phyloP scores from a whole-genome alignment of 1,140 invertebrate genomes.

The Gonioctena quinquepunctata region DNA sequence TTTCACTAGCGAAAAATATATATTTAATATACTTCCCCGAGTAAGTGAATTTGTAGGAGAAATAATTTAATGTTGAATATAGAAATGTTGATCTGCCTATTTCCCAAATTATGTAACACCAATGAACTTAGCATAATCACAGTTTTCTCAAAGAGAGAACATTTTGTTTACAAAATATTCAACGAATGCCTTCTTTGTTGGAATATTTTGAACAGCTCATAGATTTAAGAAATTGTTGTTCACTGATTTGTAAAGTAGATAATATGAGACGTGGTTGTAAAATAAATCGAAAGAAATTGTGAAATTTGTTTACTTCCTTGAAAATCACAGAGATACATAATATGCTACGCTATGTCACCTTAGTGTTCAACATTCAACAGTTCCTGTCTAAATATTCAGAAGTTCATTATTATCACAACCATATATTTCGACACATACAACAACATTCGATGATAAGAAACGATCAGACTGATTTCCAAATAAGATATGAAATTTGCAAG shows the following conservation, averaged over 20 bases:
- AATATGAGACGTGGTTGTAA: background rate
- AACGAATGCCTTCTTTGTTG: slow-evolving; percentile 15
- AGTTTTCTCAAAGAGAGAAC: too few relatives aligned
- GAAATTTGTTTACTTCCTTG: slow-evolving; percentile 11
- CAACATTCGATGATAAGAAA: background rate
- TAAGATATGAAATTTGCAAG: too few relatives aligned
- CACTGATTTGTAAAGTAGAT: background rate
- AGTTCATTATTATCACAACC: slow-evolving; percentile 13
- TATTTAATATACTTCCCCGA: too few relatives aligned
- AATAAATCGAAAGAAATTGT: background rate
- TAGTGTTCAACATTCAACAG: slow-evolving; percentile 14
- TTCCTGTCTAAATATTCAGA: slow-evolving; percentile 3
- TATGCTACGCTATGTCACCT: background rate
- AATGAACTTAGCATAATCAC: too few relatives aligned
- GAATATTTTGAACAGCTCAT: slow-evolving; percentile 7
- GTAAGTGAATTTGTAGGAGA: too few relatives aligned
- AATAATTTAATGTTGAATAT: too few relatives aligned
- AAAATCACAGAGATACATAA: slow-evolving; percentile 16
- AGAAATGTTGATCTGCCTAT: too few relatives aligned
- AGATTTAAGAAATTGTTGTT: background rate
- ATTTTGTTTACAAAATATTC: background rate
- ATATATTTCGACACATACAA: background rate
- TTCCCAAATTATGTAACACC: too few relatives aligned
- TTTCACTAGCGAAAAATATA: too few relatives aligned
- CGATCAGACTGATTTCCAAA: too few relatives aligned